phyloP scores from a whole-genome alignment of 2,113 vertebrate species.

The Ctenodactylus gundi region DNA sequence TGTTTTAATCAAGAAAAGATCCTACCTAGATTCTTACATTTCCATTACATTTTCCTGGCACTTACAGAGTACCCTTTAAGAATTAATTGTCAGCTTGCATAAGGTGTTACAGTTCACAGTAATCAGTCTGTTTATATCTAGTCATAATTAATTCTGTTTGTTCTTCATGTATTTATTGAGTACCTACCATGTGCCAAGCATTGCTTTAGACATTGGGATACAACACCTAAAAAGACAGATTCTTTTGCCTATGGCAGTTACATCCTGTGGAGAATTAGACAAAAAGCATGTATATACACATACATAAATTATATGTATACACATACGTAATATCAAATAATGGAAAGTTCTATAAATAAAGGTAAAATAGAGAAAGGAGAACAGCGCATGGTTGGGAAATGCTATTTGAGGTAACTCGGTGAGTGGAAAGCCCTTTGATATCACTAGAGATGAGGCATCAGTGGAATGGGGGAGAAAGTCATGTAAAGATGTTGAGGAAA shows the following conservation, averaged over 20 bases:
- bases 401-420: not conserved
- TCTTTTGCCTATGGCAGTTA: not conserved
- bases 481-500: not conserved
- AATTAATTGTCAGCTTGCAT: constrained; percentile 19
- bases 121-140: constrained; percentile 17
- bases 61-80: not conserved
- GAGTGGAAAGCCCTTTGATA: not conserved
- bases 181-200: not conserved
- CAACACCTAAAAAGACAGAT: not conserved
- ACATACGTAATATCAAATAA: not conserved
- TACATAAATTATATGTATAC: too few species aligned
- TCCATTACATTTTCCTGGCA: not conserved
- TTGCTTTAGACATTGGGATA: constrained; percentile 8
- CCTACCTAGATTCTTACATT: not conserved
- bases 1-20: constrained; percentile 41
- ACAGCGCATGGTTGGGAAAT: not conserved
- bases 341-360: not conserved
- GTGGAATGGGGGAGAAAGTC: not conserved
- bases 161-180: constrained; percentile 36
- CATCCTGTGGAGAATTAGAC: not conserved
- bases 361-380: not conserved
- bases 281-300: not conserved
- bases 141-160: not conserved
- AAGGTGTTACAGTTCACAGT: not conserved
- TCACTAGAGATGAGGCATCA: not conserved